Conservation (phyloP, 2,113 vertebrate species). For the Acrocephalus kingi region DNA sequence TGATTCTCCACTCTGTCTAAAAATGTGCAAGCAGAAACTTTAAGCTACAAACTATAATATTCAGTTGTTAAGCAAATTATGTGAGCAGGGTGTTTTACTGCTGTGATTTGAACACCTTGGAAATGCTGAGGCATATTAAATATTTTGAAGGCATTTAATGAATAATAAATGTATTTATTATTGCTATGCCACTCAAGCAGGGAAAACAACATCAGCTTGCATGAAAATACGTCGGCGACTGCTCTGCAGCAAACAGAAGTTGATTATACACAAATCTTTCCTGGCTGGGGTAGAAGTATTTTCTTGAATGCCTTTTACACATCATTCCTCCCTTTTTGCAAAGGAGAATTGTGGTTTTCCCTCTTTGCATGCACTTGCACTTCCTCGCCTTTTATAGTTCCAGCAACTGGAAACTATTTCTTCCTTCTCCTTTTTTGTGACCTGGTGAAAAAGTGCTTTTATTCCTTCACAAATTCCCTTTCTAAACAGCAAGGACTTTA, state of each 20-base stretch:
- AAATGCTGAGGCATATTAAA: conserved; percentile 12
- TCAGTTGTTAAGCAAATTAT: neutral
- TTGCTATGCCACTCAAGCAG: neutral
- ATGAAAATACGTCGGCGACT: neutral
- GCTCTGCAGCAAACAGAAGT: neutral
- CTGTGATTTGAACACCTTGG: neutral
- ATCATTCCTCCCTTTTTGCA: neutral
- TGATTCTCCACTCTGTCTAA: neutral
- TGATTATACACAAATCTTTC: conserved; percentile 3
- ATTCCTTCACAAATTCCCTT: neutral
- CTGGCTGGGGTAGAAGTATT: neutral
- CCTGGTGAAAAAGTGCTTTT: neutral
- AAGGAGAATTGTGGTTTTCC: neutral
- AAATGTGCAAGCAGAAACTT: neutral
- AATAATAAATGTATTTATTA: conserved; percentile 56
- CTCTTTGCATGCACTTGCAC: neutral
- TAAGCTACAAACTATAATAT: neutral
- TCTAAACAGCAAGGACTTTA: neutral
- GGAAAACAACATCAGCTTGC: neutral
- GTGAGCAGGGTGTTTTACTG: neutral
- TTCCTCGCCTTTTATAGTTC: neutral
- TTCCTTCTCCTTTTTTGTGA: neutral
- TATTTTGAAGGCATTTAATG: conserved; percentile 14
- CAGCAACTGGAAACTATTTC: neutral
- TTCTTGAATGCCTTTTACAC: neutral